These are phyloP conservation scores for Discoglossus pictus DNA, from an alignment of 2,797 vertebrate genomes.

Conservation along the genomic window DNA sequence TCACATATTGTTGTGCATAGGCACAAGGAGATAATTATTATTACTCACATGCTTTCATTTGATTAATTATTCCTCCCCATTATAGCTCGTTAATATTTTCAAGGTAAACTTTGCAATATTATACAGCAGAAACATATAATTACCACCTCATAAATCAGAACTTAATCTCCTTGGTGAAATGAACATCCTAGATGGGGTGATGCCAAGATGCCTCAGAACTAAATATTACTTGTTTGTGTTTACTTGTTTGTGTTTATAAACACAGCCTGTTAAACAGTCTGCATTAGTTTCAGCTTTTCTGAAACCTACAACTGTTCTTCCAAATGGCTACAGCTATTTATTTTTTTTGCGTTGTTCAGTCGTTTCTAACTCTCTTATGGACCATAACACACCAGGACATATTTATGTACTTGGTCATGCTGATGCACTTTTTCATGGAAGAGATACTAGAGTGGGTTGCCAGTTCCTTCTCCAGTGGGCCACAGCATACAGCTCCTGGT, in stretches of 20 bases:
- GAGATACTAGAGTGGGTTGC: no score
- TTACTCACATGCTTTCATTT: slow-evolving; percentile 28
- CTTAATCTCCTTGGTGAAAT: slow-evolving; percentile 20
- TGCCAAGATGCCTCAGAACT: not conserved
- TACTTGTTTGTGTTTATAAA: slow-evolving; percentile 1
- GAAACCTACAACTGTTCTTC: no score
- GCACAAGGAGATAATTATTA: slow-evolving; percentile 1
- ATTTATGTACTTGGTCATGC: no score
- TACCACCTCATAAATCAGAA: slow-evolving; percentile 29
- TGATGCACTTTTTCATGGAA: no score
- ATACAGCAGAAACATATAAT: slow-evolving; percentile 27
- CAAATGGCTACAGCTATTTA: no score
- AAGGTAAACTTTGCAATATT: slow-evolving; percentile 40
- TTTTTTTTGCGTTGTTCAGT: no score
- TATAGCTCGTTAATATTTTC: slow-evolving; percentile 16
- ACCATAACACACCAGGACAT: no score
- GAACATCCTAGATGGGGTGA: not conserved
- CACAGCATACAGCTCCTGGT: no score
- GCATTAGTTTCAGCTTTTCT: no score
- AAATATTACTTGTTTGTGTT: slow-evolving; percentile 21
- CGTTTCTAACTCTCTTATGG: no score
- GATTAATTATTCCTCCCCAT: slow-evolving; percentile 45
- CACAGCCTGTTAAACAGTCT: no score
- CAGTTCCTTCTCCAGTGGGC: no score
- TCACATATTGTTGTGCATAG: not conserved